phyloP scores from a whole-genome alignment of 2,888 invertebrate species.

The Pteria penguin region DNA sequence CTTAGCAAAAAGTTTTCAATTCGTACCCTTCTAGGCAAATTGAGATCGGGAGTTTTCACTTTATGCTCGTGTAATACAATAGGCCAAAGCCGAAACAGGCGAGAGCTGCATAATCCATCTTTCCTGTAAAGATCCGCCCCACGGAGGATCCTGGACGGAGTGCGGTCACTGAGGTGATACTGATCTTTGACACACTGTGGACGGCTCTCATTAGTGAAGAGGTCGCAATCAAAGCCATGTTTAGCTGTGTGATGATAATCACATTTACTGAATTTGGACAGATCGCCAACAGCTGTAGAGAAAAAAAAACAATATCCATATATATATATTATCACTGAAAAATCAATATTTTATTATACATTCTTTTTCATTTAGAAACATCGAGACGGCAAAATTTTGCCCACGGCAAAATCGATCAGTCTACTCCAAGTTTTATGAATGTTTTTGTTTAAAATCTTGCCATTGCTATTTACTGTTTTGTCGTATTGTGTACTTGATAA shows the following conservation, averaged over 20 bases:
- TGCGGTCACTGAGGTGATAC: slow-evolving; percentile 88
- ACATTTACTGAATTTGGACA: slow-evolving; percentile 88
- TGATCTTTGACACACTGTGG: slow-evolving; percentile 88
- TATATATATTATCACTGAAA: too few species aligned
- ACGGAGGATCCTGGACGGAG: slow-evolving; percentile 69
- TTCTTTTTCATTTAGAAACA: too few species aligned
- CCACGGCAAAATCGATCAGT: too few species aligned
- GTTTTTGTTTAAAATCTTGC: too few species aligned
- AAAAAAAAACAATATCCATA: slow-evolving; percentile 64
- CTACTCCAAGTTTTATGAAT: too few species aligned
- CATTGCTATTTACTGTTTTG: too few species aligned
- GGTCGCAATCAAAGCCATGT: slow-evolving; percentile 86
- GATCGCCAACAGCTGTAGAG: slow-evolving; percentile 93
- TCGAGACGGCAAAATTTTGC: too few species aligned
- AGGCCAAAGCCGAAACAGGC: slow-evolving; percentile 73
- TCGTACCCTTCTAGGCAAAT: slow-evolving; percentile 60
- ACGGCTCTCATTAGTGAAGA: slow-evolving; percentile 88
- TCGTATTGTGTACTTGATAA: too few species aligned
- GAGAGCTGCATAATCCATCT: slow-evolving; percentile 68
- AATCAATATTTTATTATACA: too few species aligned
- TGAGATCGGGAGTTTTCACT: slow-evolving; percentile 65
- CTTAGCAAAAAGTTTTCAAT: too few species aligned
- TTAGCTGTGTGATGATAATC: slow-evolving; percentile 84
- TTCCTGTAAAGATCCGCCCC: slow-evolving; percentile 69
- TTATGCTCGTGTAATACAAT: slow-evolving; percentile 67